A percentile compares a stretch with the other conserved stretches of the same genome.
Conservation (phyloP, 2,888 invertebrate genomes). For the Agrotis exclamationis region DNA sequence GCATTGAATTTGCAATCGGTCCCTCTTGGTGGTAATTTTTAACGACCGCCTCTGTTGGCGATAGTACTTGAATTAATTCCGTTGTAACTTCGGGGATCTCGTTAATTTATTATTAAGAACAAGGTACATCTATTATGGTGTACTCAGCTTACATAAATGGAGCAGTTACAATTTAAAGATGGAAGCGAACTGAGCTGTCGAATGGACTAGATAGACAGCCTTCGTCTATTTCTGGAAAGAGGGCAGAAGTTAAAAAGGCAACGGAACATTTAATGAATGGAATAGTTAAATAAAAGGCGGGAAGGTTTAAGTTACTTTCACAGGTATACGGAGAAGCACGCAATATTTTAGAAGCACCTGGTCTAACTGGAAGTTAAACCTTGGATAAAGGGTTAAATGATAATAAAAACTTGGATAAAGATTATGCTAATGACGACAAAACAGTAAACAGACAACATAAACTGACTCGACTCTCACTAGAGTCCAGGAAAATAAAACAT, state of each 20-base stretch:
- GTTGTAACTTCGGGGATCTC: conserved; percentile 71
- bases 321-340: not conserved
- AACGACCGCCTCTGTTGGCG: conserved; percentile 84
- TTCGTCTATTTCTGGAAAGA: conserved; percentile 39
- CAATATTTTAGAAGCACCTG: conserved; percentile 5
- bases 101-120: conserved; percentile 71
- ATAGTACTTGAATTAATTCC: conserved; percentile 87
- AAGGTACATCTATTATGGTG: conserved; percentile 49
- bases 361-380: not conserved
- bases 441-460: not conserved
- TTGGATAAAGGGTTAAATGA: not conserved
- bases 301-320: not conserved
- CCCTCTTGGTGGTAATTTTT: conserved; percentile 87
- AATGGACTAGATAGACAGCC: conserved; percentile 25
- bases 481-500: conserved; percentile 26
- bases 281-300: conserved; percentile 17
- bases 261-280: not conserved
- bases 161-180: conserved; percentile 19
- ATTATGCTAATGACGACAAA: conserved; percentile 1
- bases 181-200: conserved; percentile 29
- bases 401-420: not conserved
- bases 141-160: conserved; percentile 42
- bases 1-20: conserved; percentile 85
- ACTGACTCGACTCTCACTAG: not conserved
- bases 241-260: conserved; percentile 17